These are phyloP conservation scores for Muscicapa striata DNA, from an alignment of 2,797 vertebrate species.

Conservation along the genomic window DNA sequence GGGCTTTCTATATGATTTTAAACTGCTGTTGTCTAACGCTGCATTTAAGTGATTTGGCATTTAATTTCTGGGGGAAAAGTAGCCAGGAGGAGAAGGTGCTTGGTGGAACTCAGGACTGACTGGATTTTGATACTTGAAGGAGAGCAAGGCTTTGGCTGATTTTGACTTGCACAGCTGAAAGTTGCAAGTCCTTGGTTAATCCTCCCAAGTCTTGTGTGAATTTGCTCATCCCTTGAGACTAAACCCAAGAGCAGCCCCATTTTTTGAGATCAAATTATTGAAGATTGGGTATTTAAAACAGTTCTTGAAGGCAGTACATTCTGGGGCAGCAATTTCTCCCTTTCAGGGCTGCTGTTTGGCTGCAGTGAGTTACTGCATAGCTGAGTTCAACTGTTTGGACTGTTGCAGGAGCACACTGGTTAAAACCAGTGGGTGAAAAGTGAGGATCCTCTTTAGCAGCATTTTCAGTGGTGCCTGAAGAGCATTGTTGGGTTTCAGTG, in stretches of 20 bases:
- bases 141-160: background rate
- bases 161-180: background rate
- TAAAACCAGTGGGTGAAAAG: background rate
- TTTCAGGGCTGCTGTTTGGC: background rate
- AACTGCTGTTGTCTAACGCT: background rate
- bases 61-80: background rate
- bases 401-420: fast-evolving
- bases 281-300: background rate
- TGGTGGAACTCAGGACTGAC: fast-evolving
- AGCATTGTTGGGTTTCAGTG: background rate
- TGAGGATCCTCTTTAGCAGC: background rate
- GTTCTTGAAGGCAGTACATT: background rate
- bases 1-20: background rate
- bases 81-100: background rate
- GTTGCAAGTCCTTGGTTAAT: background rate
- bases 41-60: background rate
- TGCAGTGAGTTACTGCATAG: background rate
- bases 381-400: background rate
- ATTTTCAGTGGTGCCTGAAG: fast-evolving
- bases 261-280: background rate
- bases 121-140: background rate
- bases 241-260: background rate
- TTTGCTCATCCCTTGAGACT: background rate
- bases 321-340: fast-evolving
- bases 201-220: background rate